Evolutionary conservation across 2,888 invertebrate species (phyloP), one percentile per base, ranked within the genome.

Genomic region (Phortica okadai): DNA sequence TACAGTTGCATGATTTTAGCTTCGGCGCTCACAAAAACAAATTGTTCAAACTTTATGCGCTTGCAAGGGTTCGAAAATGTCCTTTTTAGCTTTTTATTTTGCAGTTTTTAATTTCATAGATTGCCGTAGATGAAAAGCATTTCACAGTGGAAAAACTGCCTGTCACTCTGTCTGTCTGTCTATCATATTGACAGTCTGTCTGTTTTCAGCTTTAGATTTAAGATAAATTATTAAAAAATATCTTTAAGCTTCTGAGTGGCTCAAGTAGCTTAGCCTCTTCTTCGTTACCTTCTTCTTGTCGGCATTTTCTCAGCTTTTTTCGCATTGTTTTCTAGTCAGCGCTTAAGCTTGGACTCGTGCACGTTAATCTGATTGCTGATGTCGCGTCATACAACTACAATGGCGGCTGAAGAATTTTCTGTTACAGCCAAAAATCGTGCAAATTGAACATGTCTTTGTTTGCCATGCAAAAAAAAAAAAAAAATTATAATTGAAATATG

Each of bases 401-500:
- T 77, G 81, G 84, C 79, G 79, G 79, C 79, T 82, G 85, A 84
- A 77, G 87, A 74, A 79, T 76, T 72, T 14, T 75, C 58, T 25
- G 41, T n/a, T 5, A 41, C 41, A 42, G 1, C 7, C 21, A 8
- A 25, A 25, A 11, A 25, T 33, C 21, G 62, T 62, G 62, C 62
- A 62, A 62, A 62, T 62, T 62, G 21, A 62, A 3, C 11, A 21
- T 11, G 54, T 78, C 79, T 77, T 76, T 81, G 85, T 84, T 14
- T 50, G 50, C 6, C 50, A 50, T 50, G 50, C 50, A 50, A 50
- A 50, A 11, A 11, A 14, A 50, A 50, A 8, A 50, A 82, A 76
- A 80, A 66, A 77, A 76, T 80, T 87, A 88, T 85, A 88, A 85
- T 85, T 88, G 88, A 85, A 85, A 85, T 85, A 84, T 84, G 87